Evolutionary conservation across 2,888 invertebrate genomes (phyloP), one percentile per base, ranked within the genome.

Genomic region (Drosophila kambysellisi): DNA sequence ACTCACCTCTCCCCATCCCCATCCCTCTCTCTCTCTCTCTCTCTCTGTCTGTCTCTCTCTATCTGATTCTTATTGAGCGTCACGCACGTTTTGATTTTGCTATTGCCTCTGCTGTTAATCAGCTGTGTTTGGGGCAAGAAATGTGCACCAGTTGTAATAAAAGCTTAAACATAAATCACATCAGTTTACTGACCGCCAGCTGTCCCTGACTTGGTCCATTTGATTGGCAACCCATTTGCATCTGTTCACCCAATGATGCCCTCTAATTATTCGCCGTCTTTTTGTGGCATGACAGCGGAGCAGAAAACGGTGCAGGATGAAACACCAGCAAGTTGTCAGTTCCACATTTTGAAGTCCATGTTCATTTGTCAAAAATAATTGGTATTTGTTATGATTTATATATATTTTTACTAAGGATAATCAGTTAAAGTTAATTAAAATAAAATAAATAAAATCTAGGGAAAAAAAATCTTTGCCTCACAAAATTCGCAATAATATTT

Each of bases 161-260:
- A 79, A 81, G 74, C 85, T 69, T 71, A 50, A 72, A 77, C 86
- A 86, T 86, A 86, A 86, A 86, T 88, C 85, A 86, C 79, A 83
- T 67, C 81, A 52, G 48, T 75, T 71, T 53, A 65, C 83, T 85
- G 88, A 81, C 85, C 85, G 68, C 68, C 88, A 85, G 83, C 70
- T 86, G 81, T 73, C 65, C 48, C 43, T 74, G 85, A 85, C 74
- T 78, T 69, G 67, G 35, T 8, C 29, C 50, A 60, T 54, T 62
- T 70, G 76, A 82, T 86, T 83, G 79, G 83, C 74, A 83, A 82
- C 60, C 77, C 74, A 82, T 82, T 79, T 79, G 73, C 65, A 70
- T 61, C 25, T 37, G 61, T 48, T 25, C 43, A 56, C 53, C 67
- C 65, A 72, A 78, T 70, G 71, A 65, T 71, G 59, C 59, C 67